These are phyloP conservation scores for Acanthosepion lycidas DNA, from an alignment of 2,888 invertebrate species.

Conservation along the genomic window DNA sequence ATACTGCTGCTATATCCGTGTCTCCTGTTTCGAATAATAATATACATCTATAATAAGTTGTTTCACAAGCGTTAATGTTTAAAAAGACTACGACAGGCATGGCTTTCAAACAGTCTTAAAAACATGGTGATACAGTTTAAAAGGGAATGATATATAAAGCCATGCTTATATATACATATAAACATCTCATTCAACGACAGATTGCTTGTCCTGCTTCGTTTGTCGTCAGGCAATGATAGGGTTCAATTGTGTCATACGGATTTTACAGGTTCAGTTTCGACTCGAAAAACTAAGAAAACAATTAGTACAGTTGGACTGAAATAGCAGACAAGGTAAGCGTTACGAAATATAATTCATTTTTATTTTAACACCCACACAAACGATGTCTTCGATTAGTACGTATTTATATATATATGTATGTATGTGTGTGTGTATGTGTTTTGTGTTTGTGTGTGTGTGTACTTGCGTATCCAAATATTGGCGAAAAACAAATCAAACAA, in stretches of 20 bases:
- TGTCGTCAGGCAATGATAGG: neutral
- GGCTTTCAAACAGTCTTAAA: no score
- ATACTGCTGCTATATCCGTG: neutral
- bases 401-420: neutral
- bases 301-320: neutral
- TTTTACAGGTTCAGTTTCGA: neutral
- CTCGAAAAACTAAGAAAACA: neutral
- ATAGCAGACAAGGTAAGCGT: constrained; percentile 7
- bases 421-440: no score
- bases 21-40: no score
- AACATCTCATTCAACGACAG: no score
- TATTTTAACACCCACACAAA: constrained; percentile 11
- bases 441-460: no score
- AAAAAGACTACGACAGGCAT: no score
- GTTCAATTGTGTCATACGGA: neutral
- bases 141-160: no score
- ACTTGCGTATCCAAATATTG: neutral
- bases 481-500: no score
- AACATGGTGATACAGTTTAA: no score
- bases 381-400: neutral
- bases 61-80: no score
- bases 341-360: neutral
- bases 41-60: no score
- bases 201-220: neutral
- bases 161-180: no score